phyloP scores from a whole-genome alignment of 2,888 invertebrate species.

The Drosophila meridionalis region DNA sequence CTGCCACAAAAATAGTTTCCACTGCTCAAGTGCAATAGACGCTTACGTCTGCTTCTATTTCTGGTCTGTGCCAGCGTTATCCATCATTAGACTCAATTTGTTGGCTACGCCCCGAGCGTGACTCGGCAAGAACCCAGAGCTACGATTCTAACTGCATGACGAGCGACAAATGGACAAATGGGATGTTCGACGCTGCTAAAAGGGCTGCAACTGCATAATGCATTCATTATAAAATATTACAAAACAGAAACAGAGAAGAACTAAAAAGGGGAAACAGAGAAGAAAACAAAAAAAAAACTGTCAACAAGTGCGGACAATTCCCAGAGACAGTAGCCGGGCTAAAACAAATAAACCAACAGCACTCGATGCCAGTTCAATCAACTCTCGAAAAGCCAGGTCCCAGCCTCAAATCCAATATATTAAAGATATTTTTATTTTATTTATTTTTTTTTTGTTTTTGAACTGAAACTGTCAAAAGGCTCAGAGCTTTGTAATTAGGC shows the following conservation, averaged over 20 bases:
- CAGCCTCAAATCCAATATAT: not conserved
- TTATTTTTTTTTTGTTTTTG: not conserved
- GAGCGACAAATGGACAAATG: conserved; percentile 35
- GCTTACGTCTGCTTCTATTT: conserved; percentile 10
- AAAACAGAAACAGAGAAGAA: conserved; percentile 57
- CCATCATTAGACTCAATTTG: conserved; percentile 78
- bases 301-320: conserved; percentile 64
- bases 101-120: conserved; percentile 71
- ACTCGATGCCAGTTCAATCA: conserved; percentile 59
- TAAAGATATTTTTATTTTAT: no score
- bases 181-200: not conserved
- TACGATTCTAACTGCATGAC: conserved; percentile 62
- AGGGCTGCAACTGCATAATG: conserved; percentile 54
- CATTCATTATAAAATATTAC: conserved; percentile 76
- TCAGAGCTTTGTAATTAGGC: conserved; percentile 74
- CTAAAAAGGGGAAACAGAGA: not conserved
- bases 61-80: conserved; percentile 51
- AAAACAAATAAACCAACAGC: conserved; percentile 40
- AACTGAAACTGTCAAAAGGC: conserved; percentile 53
- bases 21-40: conserved; percentile 59
- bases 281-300: conserved; percentile 45
- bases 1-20: conserved; percentile 64
- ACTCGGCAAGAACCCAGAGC: conserved; percentile 51
- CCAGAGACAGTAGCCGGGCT: conserved; percentile 45
- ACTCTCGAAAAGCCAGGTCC: conserved; percentile 20